phyloP scores from a whole-genome alignment of 1,140 invertebrate species.

The Diuraphis noxia region DNA sequence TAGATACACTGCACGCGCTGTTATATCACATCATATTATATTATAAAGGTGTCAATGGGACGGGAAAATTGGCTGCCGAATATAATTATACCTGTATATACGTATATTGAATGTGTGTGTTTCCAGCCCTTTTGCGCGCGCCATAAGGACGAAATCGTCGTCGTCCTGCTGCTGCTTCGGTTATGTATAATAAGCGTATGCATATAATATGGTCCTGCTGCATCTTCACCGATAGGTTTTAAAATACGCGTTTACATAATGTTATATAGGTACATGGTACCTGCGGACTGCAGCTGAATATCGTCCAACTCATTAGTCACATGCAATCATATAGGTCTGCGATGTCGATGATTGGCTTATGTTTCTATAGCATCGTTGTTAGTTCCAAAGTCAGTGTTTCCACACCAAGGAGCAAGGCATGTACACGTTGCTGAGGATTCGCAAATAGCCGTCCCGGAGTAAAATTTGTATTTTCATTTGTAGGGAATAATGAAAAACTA shows the following conservation, averaged over 20 bases:
- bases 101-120: background rate
- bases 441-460: too few relatives aligned
- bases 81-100: background rate
- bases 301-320: background rate
- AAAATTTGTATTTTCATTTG: too few relatives aligned
- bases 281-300: background rate
- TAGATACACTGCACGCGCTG: background rate
- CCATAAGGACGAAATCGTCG: background rate
- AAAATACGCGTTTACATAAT: background rate
- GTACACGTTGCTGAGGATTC: too few relatives aligned
- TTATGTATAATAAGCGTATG: background rate
- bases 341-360: background rate
- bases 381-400: too few relatives aligned
- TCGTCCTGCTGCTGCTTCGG: background rate
- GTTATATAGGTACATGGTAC: too few relatives aligned
- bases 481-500: too few relatives aligned
- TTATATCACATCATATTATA: background rate
- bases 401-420: too few relatives aligned
- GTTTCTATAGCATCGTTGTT: background rate
- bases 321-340: too few relatives aligned
- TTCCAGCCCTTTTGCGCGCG: background rate
- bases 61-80: background rate
- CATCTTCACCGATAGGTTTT: background rate
- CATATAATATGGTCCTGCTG: background rate
- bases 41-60: slow-evolving; percentile 21